Percentiles rank a stretch among this genome's conserved stretches.
These are phyloP conservation scores for Rutpela maculata DNA, from an alignment of 2,888 invertebrate genomes.

Conservation along the genomic window DNA sequence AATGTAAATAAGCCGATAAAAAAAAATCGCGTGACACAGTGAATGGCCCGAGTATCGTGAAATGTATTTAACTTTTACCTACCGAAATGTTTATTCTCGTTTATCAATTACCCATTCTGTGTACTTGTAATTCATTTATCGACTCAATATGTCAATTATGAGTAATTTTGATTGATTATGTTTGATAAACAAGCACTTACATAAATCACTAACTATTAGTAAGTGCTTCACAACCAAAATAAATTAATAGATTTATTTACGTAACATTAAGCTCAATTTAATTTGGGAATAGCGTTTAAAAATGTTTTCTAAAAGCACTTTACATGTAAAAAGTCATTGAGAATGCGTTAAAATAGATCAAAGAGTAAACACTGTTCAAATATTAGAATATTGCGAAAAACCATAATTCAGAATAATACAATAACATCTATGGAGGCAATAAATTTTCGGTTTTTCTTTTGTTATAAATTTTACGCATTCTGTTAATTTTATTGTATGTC, in stretches of 20 bases:
- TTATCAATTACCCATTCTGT: not conserved
- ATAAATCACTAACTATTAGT: conserved; percentile 3
- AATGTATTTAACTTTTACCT: too few species aligned
- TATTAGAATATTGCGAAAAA: conserved; percentile 17
- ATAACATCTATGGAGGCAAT: conserved; percentile 22
- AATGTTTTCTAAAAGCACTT: conserved; percentile 3
- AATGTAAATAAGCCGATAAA: too few species aligned
- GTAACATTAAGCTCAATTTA: conserved; percentile 16
- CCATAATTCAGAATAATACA: conserved; percentile 27
- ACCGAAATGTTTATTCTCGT: not conserved
- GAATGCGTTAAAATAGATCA: conserved; percentile 23
- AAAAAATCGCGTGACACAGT: too few species aligned
- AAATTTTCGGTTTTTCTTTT: conserved; percentile 21
- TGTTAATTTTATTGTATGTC: conserved; percentile 17
- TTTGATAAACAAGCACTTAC: conserved; percentile 11
- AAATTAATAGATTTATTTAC: conserved; percentile 28
- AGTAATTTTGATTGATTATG: conserved; percentile 5
- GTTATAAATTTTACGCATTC: not conserved
- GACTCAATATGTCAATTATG: not conserved
- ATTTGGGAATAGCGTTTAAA: not conserved
- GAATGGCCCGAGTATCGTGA: too few species aligned
- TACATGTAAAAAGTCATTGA: conserved; percentile 21
- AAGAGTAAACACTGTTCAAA: conserved; percentile 17
- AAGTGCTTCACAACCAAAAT: conserved; percentile 15
- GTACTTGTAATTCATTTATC: not conserved